Evolutionary conservation across 37 sponge, comb jelly and placozoan genomes (phyloP).

Genomic region (Chondrilla cf. caribensis): DNA sequence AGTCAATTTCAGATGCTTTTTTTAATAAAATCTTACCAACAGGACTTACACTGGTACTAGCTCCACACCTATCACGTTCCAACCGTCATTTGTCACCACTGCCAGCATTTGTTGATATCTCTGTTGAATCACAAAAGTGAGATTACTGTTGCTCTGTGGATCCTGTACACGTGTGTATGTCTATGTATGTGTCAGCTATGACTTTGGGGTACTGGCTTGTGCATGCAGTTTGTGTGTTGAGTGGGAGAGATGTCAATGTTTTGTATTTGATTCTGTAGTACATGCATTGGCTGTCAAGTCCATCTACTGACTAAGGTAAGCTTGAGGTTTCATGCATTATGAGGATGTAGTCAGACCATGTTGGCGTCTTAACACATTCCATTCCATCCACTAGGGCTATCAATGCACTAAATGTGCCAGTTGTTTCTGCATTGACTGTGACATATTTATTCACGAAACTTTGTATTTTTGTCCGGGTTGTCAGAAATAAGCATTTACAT

Average conservation of each 20-base stretch:
- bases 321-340: no score
- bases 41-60: slow-evolving; percentile 85
- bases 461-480: slow-evolving; percentile 92
- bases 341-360: no score
- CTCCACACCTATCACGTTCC: slow-evolving; percentile 93
- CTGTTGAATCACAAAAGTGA: not conserved
- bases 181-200: no score
- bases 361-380: no score
- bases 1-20: no score
- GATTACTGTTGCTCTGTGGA: not conserved
- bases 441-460: slow-evolving; percentile 88
- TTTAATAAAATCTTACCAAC: not conserved
- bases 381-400: slow-evolving; percentile 44
- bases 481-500: slow-evolving; percentile 24
- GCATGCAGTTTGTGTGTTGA: no score
- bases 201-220: no score
- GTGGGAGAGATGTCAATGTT: not conserved
- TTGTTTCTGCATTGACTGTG: slow-evolving; percentile 84
- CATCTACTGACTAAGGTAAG: slow-evolving; percentile 17
- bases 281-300: slow-evolving; percentile 37
- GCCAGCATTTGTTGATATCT: slow-evolving; percentile 55
- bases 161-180: no score
- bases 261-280: not conserved
- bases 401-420: slow-evolving; percentile 43
- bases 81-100: slow-evolving; percentile 94